phyloP scores from a whole-genome alignment of 2,113 vertebrate species.

The Pithys albifrons region DNA sequence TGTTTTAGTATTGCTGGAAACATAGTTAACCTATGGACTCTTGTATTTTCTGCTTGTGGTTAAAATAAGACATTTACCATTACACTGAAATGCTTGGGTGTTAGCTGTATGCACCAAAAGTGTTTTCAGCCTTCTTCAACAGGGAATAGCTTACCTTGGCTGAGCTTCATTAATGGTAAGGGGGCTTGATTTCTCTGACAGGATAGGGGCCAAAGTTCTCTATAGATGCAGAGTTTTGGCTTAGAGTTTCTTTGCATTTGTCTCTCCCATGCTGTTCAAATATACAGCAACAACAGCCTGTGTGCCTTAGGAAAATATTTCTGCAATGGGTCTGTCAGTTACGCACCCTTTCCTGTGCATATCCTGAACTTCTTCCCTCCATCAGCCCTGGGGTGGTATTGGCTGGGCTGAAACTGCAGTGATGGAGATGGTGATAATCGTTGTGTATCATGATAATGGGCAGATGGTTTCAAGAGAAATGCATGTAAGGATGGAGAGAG shows the following conservation, averaged over 20 bases:
- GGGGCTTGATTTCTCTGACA: neutral
- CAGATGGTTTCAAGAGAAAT: neutral
- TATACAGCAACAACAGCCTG: neutral
- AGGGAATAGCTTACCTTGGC: neutral
- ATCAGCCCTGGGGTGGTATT: neutral
- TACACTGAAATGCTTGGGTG: neutral
- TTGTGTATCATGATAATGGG: neutral
- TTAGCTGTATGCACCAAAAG: neutral
- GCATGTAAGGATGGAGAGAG: neutral
- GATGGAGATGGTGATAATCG: neutral
- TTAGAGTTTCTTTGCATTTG: neutral
- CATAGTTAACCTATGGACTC: neutral
- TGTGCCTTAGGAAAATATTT: neutral
- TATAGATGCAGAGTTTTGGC: neutral
- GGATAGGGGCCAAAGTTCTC: neutral
- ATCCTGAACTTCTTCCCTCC: neutral
- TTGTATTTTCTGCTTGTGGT: neutral
- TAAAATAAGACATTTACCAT: neutral
- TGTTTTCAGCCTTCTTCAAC: neutral
- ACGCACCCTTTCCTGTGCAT: neutral
- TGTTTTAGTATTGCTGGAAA: neutral
- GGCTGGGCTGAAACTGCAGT: neutral
- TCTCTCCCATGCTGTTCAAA: neutral
- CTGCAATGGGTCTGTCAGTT: fast-evolving
- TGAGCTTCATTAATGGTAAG: neutral